Evolutionary conservation across 1,140 invertebrate genomes (phyloP), one percentile per base, ranked within the genome.

Genomic region (Temnothorax longispinosus): DNA sequence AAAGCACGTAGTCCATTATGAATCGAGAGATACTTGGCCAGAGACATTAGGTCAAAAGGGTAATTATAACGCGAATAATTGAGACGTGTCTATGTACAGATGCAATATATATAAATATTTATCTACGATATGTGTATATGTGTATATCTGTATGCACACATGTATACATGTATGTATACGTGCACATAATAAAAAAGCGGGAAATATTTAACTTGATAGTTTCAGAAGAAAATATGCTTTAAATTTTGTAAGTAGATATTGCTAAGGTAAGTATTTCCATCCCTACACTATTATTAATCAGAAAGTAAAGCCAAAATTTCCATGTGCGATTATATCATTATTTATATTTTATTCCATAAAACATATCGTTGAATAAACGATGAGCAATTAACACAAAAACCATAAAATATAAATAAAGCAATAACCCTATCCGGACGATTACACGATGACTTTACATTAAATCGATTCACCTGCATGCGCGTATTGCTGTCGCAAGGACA

Each of bases 1-100:
- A 76, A 62, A 69, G 71, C 84, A 89, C 88, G 76, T 87, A 89
- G 74, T 56, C 69, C 27, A 78, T 84, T 50, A 84, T 62, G 56
- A 71, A 84, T 82, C 18, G 64, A 15, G 35, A 38, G 35, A 69
- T 64, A 32, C 38, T 81, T 71, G 50, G 38, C 65, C 38, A 71
- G 15, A n/a, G 38, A 44, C 13, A 21, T 15, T 54, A n/a, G 21
- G 38, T 81, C 64, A 81, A 58, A 27, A 44, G 50, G 50, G 1
- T n/a, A 71, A 58, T 71, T 71, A 44, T 52, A 65, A 44, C 21
- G 38, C 21, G 10, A 65, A 27, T 3, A 32, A 3, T 50, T 41
- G 3, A 58, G 1, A 13, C 56, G 1, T 67, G 27, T 11, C n/a
- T 54, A 27, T 27, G 5, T 21, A 64, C 35, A 67, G 50, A 7